Evolutionary conservation across 1,140 invertebrate genomes (phyloP), one percentile per base, ranked within the genome.

Genomic region (Pseudomyrmex sp.): DNA sequence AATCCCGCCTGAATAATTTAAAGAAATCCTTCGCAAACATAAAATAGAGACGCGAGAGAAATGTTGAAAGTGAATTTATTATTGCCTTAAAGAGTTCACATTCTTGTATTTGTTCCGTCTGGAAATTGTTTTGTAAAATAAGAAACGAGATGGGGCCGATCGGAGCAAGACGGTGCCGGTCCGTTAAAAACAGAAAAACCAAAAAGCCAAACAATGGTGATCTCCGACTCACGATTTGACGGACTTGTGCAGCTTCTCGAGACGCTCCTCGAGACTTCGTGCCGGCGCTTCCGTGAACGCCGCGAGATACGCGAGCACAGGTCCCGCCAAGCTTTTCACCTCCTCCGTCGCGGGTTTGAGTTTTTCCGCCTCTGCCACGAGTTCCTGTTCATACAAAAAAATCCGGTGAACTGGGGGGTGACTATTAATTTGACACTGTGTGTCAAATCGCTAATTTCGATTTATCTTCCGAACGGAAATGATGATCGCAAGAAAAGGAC

Each of bases 211-310:
- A 77, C 65, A 26, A 73, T 85, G 35, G 18, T 26, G 59, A 58
- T 73, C 13, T 68, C 10, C 23, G 80, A 96, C 96, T 97, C 93
- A 97, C 96, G 94, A 95, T 90, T 96, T 95, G 91, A 96, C 95
- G 50, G 95, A 94, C 10, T 95, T 94, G 44, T 95, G 94, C 1
- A 96, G 86, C 62, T 95, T 95, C 72, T 96, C 94, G 18, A 96
- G 93, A 66, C 95, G 95, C 50, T 94, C 94, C 80, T 96, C 95
- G 0, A 96, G 95, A 2, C 94, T 94, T 50, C 93, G 93, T 9
- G 96, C 95, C 15, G 95, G 95, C 15, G 95, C 92, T 77, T 96
- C 95, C 18, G 96, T 95, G 86, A 95, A 95, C 0, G 95, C 95
- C 85, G 94, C 94, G 63, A 97, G 93, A 85, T 96, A 96, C 2